Evolutionary conservation across 2,888 invertebrate genomes (phyloP), one percentile per base, ranked within the genome.

Genomic region (Anarsia innoxiella): DNA sequence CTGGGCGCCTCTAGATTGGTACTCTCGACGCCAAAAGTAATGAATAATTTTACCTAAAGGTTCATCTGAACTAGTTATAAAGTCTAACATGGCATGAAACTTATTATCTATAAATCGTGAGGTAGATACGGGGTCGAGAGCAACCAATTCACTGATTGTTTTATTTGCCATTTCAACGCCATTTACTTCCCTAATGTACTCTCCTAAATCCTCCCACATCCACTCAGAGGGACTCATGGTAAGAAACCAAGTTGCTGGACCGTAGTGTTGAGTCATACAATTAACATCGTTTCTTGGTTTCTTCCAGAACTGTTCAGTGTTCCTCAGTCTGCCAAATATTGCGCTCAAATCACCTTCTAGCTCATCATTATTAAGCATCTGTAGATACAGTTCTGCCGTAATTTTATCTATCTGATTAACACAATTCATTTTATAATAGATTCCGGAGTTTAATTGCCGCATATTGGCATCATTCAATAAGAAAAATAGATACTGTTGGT

Each of bases 51-150:
- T 32, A 13, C 51, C 57, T 8, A 57, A 25, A 5, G 56, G 57
- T 14, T 44, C 40, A 37, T 49, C 45, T 8, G 45, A 28, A 27
- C 48, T 49, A 10, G 19, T 45, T 10, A 61, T 37, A 34, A 65
- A 64, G 13, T 56, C 54, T 14, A 64, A 36, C 44, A 60, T 55
- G 15, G 37, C 27, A 31, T 39, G 13, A 43, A 62, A 63, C 40
- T 61, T 53, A 15, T 48, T 57, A 15, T 61, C 56, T 28, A 62
- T 51, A 45, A 56, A 62, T 33, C 59, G 35, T 1, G 58, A 57
- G n/a, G 47, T 42, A 10, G 58, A 51, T 1, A 62, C 51, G 9
- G 60, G 56, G 45, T 67, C 61, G 5, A 36, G 36, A 10, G 54
- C 54, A 31, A 64, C 55, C 9, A 65, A 41, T 41, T 56, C 54